Conservation (phyloP, 2,797 vertebrate genomes). For the Clamator glandarius region DNA sequence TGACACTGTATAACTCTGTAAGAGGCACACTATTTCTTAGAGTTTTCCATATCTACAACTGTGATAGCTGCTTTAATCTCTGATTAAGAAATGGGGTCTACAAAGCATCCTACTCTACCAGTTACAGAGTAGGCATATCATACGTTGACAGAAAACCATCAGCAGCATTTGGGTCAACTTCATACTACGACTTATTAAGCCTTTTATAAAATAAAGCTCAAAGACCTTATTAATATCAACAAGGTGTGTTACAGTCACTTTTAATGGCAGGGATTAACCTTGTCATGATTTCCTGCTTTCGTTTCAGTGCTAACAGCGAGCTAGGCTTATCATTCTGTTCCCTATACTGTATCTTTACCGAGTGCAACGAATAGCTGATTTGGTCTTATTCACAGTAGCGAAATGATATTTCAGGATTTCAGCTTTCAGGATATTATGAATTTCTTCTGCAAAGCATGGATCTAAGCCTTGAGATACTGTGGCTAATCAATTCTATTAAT, state of each 20-base stretch:
- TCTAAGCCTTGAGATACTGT: conserved; percentile 65
- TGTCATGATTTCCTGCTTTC: conserved; percentile 69
- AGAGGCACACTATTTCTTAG: not conserved
- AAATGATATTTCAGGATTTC: conserved; percentile 70
- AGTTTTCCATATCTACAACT: conserved; percentile 30
- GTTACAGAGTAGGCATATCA: conserved; percentile 23
- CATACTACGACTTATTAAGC: conserved; percentile 65
- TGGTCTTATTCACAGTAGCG: conserved; percentile 62
- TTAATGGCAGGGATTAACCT: conserved; percentile 73
- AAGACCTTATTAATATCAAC: conserved; percentile 69
- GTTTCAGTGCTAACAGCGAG: conserved; percentile 47
- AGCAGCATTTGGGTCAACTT: conserved; percentile 49
- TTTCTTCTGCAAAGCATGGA: conserved; percentile 59
- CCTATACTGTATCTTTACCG: conserved; percentile 39
- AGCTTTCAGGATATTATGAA: conserved; percentile 63
- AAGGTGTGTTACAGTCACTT: conserved; percentile 64
- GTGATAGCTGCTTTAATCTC: conserved; percentile 39
- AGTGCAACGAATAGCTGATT: conserved; percentile 64
- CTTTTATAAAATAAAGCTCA: conserved; percentile 68
- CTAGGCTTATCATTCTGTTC: conserved; percentile 54
- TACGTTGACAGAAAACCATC: conserved; percentile 45
- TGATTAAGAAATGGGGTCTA: conserved; percentile 23
- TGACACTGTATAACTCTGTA: not conserved
- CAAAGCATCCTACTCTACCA: not conserved
- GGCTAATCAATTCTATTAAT: conserved; percentile 72